Evolutionary conservation across 2,797 vertebrate species (phyloP).

Genomic region (Tokudaia tokunoshimensis): DNA sequence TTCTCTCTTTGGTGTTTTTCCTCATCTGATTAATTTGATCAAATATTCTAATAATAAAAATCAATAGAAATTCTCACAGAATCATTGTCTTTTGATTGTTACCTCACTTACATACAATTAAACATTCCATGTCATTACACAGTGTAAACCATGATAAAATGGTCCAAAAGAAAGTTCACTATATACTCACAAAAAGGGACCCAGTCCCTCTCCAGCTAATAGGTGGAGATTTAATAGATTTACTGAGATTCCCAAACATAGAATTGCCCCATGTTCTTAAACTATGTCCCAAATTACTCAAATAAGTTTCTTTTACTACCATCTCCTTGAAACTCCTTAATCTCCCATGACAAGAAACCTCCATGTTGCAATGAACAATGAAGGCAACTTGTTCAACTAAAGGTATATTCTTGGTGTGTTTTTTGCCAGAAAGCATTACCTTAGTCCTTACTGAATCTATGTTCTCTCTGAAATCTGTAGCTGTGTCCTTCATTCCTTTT

Average conservation of each 20-base stretch:
- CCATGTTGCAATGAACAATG: neutral
- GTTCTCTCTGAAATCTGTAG: neutral
- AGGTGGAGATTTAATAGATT: neutral
- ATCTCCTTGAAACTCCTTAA: neutral
- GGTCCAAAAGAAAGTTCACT: conserved; percentile 25
- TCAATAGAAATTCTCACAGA: neutral
- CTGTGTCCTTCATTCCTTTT: neutral
- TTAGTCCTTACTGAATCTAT: neutral
- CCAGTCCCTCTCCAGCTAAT: neutral
- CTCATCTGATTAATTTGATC: conserved; percentile 21
- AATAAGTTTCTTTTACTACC: neutral
- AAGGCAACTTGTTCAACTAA: conserved; percentile 2
- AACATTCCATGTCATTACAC: neutral
- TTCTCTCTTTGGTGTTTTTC: neutral
- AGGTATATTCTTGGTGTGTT: neutral
- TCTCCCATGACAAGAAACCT: neutral
- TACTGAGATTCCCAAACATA: neutral
- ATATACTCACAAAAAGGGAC: neutral
- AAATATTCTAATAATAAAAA: conserved; percentile 19
- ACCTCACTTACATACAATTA: neutral
- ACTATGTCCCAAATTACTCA: neutral
- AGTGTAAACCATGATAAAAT: neutral
- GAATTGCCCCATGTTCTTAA: conserved; percentile 15
- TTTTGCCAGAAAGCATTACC: neutral
- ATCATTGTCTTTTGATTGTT: neutral